phyloP scores from a whole-genome alignment of 2,797 vertebrate genomes.

The Natrix natrix region DNA sequence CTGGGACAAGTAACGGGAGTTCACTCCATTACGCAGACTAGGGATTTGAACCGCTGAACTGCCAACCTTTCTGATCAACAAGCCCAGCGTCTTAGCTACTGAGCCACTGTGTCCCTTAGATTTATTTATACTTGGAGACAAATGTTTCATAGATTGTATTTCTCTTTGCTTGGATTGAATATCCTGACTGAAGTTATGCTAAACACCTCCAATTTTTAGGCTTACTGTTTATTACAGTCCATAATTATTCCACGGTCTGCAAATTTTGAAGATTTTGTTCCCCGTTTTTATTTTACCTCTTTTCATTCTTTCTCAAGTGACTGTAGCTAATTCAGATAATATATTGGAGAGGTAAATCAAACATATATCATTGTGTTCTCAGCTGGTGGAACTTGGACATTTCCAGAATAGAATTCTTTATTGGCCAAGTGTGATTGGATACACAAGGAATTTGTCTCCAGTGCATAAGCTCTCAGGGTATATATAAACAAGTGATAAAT shows the following conservation, averaged over 20 bases:
- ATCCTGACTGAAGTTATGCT: not conserved
- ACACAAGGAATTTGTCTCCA: not conserved
- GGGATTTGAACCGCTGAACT: no score
- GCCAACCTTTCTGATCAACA: no score
- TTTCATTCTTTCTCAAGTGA: not conserved
- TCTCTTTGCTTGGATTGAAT: not conserved
- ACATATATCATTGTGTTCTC: not conserved
- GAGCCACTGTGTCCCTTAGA: no score
- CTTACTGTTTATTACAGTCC: not conserved
- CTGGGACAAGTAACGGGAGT: no score
- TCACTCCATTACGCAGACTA: no score
- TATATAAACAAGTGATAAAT: not conserved
- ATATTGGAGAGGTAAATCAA: not conserved
- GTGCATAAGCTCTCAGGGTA: not conserved
- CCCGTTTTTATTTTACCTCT: not conserved
- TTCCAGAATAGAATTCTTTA: not conserved
- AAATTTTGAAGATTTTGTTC: not conserved
- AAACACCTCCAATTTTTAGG: not conserved
- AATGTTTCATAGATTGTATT: slow-evolving; percentile 19
- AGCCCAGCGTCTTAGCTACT: no score
- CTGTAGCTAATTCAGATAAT: not conserved
- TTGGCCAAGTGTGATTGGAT: not conserved
- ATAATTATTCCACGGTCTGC: not conserved
- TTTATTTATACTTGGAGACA: not conserved
- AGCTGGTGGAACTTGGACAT: not conserved